Conservation (phyloP, 35 echinoderm and acorn worm genomes). For the Heliocidaris tuberculata region DNA sequence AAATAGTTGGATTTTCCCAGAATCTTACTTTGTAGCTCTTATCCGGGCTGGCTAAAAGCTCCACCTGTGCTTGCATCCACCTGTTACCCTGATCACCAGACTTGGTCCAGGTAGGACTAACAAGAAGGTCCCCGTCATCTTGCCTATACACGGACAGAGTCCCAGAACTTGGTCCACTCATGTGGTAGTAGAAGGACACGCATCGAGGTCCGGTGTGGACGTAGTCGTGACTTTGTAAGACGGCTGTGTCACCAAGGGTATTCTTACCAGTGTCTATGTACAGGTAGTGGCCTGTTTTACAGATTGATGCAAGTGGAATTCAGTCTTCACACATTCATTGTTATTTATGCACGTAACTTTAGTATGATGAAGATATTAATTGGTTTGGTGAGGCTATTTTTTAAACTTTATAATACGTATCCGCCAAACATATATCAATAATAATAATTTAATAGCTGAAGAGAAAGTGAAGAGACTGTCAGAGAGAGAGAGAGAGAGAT, state of each 20-base stretch:
- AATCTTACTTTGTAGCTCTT: slow-evolving; percentile 54
- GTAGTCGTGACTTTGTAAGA: slow-evolving; percentile 12
- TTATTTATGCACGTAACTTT: too few relatives aligned
- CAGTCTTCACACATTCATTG: too few relatives aligned
- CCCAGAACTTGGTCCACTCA: slow-evolving; percentile 70
- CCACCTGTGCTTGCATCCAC: slow-evolving; percentile 75
- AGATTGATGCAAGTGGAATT: neutral
- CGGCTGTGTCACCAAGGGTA: neutral
- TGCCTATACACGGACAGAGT: slow-evolving; percentile 76
- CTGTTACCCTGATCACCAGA: slow-evolving; percentile 75
- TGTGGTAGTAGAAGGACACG: slow-evolving; percentile 86
- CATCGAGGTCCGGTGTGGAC: slow-evolving; percentile 50
- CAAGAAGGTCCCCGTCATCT: slow-evolving; percentile 76
- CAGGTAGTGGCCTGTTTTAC: neutral
- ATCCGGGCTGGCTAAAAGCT: slow-evolving; percentile 34
- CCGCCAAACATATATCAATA: too few relatives aligned
- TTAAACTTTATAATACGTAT: too few relatives aligned
- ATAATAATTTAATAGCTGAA: too few relatives aligned
- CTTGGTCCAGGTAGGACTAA: slow-evolving; percentile 68
- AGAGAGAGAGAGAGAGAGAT: too few relatives aligned
- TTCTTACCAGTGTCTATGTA: neutral
- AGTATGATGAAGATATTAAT: too few relatives aligned
- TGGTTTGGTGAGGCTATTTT: too few relatives aligned
- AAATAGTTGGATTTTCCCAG: too few relatives aligned
- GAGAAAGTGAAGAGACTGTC: too few relatives aligned